Evolutionary conservation across 2,797 vertebrate genomes (phyloP).

Genomic region (Protosalanx chinensis): DNA sequence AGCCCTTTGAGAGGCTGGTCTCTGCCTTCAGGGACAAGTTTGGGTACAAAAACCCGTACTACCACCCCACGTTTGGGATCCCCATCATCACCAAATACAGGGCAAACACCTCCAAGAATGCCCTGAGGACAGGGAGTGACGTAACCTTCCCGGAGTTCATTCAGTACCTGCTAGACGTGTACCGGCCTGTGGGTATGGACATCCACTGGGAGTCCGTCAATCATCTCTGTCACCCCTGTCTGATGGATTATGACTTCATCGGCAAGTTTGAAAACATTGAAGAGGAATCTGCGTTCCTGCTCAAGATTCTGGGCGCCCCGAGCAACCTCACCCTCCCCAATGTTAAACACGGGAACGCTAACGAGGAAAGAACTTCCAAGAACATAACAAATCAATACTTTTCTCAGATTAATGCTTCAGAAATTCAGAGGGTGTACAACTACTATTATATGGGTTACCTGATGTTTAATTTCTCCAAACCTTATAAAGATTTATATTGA

Average conservation of each 20-base stretch:
- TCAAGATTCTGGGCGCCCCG: slow-evolving; percentile 81
- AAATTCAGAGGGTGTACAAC: slow-evolving; percentile 89
- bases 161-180: slow-evolving; percentile 90
- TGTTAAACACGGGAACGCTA: slow-evolving; percentile 91
- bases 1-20: slow-evolving; percentile 92
- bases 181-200: slow-evolving; percentile 93
- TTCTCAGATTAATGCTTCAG: slow-evolving; percentile 79
- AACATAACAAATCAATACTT: slow-evolving; percentile 86
- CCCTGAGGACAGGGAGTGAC: slow-evolving; percentile 84
- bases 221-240: slow-evolving; percentile 91
- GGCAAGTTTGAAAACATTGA: slow-evolving; percentile 96
- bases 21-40: slow-evolving; percentile 97
- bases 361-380: slow-evolving; percentile 82
- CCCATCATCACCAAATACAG: slow-evolving; percentile 93
- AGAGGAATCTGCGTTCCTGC: slow-evolving; percentile 88
- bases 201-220: slow-evolving; percentile 95
- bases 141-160: slow-evolving; percentile 93
- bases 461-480: slow-evolving; percentile 98
- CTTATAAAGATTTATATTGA: slow-evolving; percentile 91
- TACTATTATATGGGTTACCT: slow-evolving; percentile 98
- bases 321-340: slow-evolving; percentile 85
- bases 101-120: slow-evolving; percentile 81
- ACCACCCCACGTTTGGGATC: slow-evolving; percentile 90
- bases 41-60: slow-evolving; percentile 93
- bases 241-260: slow-evolving; percentile 91